These are phyloP conservation scores for Aporophyla nigra DNA, from an alignment of 2,888 invertebrate species.

Conservation along the genomic window DNA sequence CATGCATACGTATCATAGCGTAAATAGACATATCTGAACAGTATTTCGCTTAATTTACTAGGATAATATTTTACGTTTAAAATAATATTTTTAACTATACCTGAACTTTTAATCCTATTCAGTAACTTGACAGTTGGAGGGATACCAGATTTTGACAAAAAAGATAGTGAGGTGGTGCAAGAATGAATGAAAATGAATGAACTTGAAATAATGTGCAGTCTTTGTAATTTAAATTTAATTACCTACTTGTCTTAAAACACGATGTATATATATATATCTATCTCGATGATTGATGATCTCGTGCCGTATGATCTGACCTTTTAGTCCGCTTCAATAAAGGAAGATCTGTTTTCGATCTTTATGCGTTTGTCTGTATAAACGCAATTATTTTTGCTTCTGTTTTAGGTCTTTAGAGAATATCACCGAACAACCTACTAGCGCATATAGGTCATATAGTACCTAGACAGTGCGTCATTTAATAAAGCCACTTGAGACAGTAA, in stretches of 20 bases:
- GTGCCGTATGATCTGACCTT: not conserved
- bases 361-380: not conserved
- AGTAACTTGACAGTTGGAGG: too few relatives aligned
- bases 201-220: too few relatives aligned
- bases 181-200: too few relatives aligned
- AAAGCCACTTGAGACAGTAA: not conserved
- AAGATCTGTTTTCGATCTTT: not conserved
- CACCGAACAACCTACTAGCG: too few relatives aligned
- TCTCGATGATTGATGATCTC: too few relatives aligned
- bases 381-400: not conserved
- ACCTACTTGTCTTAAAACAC: too few relatives aligned
- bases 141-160: too few relatives aligned
- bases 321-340: not conserved
- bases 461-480: not conserved
- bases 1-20: constrained; percentile 10
- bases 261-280: too few relatives aligned
- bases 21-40: not conserved
- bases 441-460: not conserved
- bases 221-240: too few relatives aligned
- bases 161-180: too few relatives aligned
- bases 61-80: not conserved
- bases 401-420: not conserved
- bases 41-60: not conserved
- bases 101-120: too few relatives aligned
- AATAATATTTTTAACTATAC: too few relatives aligned